Percentiles rank a stretch among this genome's conserved stretches.
Conservation (phyloP, 1,140 invertebrate genomes). For the Tribolium madens region DNA sequence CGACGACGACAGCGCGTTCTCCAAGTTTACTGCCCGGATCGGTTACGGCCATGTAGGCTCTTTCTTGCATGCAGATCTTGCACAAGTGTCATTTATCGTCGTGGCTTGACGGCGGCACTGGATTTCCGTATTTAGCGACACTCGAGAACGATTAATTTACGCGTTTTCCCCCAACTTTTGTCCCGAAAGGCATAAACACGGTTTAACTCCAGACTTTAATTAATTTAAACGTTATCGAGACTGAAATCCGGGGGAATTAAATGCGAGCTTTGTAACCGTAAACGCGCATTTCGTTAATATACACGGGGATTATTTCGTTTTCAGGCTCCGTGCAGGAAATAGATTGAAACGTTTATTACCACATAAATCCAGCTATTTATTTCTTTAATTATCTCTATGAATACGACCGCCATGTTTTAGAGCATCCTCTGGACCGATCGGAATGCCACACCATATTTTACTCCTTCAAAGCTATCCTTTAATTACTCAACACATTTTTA, state of each 20-base stretch:
- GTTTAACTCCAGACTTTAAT: slow-evolving; percentile 46
- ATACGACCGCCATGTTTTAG: slow-evolving; percentile 33
- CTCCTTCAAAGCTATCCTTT: slow-evolving; percentile 23
- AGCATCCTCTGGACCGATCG: slow-evolving; percentile 28
- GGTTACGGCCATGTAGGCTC: slow-evolving; percentile 55
- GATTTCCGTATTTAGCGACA: slow-evolving; percentile 56
- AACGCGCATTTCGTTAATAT: slow-evolving; percentile 45
- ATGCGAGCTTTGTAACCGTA: slow-evolving; percentile 56
- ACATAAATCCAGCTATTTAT: slow-evolving; percentile 37
- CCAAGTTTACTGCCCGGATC: slow-evolving; percentile 55
- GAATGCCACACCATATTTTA: slow-evolving; percentile 36
- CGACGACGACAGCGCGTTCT: slow-evolving; percentile 44
- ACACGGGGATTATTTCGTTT: slow-evolving; percentile 37
- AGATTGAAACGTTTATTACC: slow-evolving; percentile 36
- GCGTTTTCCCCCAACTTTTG: slow-evolving; percentile 18
- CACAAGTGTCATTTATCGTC: slow-evolving; percentile 57
- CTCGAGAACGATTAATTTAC: slow-evolving; percentile 28
- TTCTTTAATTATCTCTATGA: slow-evolving; percentile 37
- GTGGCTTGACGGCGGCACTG: slow-evolving; percentile 48
- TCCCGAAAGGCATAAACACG: slow-evolving; percentile 5
- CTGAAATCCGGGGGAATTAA: slow-evolving; percentile 55
- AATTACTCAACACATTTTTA: slow-evolving; percentile 28
- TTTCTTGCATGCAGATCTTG: slow-evolving; percentile 54
- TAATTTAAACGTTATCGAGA: slow-evolving; percentile 57
- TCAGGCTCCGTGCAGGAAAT: slow-evolving; percentile 29